These are phyloP conservation scores for Drosophila quadrilineata DNA, from an alignment of 1,140 invertebrate genomes.

Conservation along the genomic window DNA sequence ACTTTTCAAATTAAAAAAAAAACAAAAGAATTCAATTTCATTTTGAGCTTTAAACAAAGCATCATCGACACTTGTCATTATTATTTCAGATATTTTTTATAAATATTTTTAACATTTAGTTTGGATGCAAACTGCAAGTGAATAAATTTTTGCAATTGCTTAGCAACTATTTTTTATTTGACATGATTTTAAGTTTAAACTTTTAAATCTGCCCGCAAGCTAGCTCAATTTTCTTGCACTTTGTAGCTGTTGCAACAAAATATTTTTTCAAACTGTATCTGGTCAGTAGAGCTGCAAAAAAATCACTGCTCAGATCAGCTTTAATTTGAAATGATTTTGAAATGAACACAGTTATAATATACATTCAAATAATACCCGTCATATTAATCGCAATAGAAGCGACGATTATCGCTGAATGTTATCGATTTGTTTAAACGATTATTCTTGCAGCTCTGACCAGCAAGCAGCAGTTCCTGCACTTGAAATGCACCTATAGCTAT, in stretches of 20 bases:
- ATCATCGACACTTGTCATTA: constrained; percentile 45
- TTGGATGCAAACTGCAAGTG: constrained; percentile 56
- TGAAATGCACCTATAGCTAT: constrained; percentile 53
- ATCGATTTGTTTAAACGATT: too few species aligned
- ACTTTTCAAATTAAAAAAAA: constrained; percentile 25
- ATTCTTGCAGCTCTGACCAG: constrained; percentile 63
- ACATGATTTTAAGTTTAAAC: too few species aligned
- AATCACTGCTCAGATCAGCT: not conserved
- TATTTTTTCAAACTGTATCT: too few species aligned
- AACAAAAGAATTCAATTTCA: constrained; percentile 42
- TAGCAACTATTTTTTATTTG: too few species aligned
- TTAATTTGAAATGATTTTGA: constrained; percentile 18
- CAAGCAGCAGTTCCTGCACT: constrained; percentile 61
- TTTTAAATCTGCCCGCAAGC: too few species aligned
- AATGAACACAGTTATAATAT: too few species aligned
- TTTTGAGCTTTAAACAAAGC: constrained; percentile 51
- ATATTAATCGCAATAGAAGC: too few species aligned
- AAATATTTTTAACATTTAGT: constrained; percentile 46
- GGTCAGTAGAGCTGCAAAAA: too few species aligned
- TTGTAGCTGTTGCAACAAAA: too few species aligned
- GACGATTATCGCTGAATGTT: too few species aligned
- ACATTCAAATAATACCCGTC: too few species aligned
- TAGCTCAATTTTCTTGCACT: too few species aligned
- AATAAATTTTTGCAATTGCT: constrained; percentile 69
- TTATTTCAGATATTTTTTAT: constrained; percentile 73